phyloP scores from a whole-genome alignment of 2,113 vertebrate genomes.

The Percina caprodes region DNA sequence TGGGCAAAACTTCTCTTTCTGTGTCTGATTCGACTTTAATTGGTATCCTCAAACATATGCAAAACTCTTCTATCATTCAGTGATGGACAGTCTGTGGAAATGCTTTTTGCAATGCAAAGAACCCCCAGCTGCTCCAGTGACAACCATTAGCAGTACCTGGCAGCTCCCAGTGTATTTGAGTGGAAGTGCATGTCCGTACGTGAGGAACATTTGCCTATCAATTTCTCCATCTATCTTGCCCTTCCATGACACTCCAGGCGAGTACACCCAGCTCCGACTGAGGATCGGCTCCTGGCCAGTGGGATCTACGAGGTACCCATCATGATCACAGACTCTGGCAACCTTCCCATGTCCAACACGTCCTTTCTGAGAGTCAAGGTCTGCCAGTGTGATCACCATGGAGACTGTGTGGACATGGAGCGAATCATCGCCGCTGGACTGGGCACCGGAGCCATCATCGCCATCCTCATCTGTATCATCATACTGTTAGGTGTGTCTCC shows the following conservation, averaged over 20 bases:
- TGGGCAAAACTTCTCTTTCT: too few relatives aligned
- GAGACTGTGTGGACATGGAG: slow-evolving; percentile 95
- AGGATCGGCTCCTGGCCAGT: slow-evolving; percentile 90
- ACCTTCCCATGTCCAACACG: slow-evolving; percentile 93
- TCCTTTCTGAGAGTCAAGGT: slow-evolving; percentile 94
- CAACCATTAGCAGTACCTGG: background rate
- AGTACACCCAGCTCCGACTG: slow-evolving; percentile 92
- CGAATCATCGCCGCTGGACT: slow-evolving; percentile 93
- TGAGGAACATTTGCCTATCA: background rate
- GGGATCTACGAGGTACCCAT: slow-evolving; percentile 95
- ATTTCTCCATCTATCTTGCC: background rate
- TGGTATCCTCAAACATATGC: background rate
- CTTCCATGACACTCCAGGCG: slow-evolving; percentile 79
- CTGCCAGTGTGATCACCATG: slow-evolving; percentile 95
- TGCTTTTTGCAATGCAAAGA: background rate
- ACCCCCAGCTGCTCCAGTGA: background rate
- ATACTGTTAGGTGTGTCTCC: slow-evolving; percentile 91
- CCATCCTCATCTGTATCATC: slow-evolving; percentile 97
- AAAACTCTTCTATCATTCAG: background rate
- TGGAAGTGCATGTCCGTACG: background rate
- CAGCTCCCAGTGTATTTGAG: background rate
- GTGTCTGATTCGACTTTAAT: background rate
- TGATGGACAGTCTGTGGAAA: background rate
- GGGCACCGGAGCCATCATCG: slow-evolving; percentile 95
- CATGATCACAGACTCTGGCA: slow-evolving; percentile 96